Percentiles rank a stretch among this genome's conserved stretches.
These are phyloP conservation scores for Diabrotica virgifera DNA, from an alignment of 1,140 invertebrate genomes.

Conservation along the genomic window DNA sequence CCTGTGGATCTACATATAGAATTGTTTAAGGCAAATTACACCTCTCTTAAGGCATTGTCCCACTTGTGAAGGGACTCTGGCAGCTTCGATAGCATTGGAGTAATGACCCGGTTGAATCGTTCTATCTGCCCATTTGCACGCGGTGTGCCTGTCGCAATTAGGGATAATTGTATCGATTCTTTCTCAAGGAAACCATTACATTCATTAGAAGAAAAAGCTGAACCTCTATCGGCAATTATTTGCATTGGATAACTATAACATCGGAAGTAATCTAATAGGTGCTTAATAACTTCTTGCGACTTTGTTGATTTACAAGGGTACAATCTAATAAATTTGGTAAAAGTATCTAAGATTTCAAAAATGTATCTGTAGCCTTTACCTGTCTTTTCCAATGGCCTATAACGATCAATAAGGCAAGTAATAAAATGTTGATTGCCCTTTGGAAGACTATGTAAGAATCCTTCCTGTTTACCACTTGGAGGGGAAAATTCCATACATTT, in stretches of 20 bases:
- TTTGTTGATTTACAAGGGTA: slow-evolving; percentile 23
- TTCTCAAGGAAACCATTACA: slow-evolving; percentile 25
- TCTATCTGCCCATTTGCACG: slow-evolving; percentile 35
- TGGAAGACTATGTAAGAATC: no score
- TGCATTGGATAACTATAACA: slow-evolving; percentile 23
- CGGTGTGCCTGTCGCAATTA: slow-evolving; percentile 25
- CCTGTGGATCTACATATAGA: slow-evolving; percentile 19
- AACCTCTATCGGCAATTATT: slow-evolving; percentile 30
- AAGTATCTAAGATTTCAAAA: slow-evolving; percentile 34
- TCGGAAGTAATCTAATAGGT: slow-evolving; percentile 24
- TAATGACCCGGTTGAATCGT: slow-evolving; percentile 30
- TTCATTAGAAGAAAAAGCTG: slow-evolving; percentile 25
- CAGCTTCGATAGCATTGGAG: slow-evolving; percentile 28
- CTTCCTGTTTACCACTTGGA: no score
- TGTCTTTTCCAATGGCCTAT: slow-evolving; percentile 29
- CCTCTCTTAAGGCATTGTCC: slow-evolving; percentile 25
- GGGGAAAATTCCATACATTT: no score
- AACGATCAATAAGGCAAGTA: slow-evolving; percentile 40
- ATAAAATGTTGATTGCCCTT: slow-evolving; percentile 37
- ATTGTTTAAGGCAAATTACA: slow-evolving; percentile 38
- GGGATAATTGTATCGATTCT: slow-evolving; percentile 24
- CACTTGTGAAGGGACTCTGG: slow-evolving; percentile 24
- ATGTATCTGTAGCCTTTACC: slow-evolving; percentile 25
- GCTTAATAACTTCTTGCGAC: slow-evolving; percentile 23
- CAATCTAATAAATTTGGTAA: slow-evolving; percentile 35